These are phyloP conservation scores for Abrostola triplasia DNA, from an alignment of 2,888 invertebrate genomes.

Conservation along the genomic window DNA sequence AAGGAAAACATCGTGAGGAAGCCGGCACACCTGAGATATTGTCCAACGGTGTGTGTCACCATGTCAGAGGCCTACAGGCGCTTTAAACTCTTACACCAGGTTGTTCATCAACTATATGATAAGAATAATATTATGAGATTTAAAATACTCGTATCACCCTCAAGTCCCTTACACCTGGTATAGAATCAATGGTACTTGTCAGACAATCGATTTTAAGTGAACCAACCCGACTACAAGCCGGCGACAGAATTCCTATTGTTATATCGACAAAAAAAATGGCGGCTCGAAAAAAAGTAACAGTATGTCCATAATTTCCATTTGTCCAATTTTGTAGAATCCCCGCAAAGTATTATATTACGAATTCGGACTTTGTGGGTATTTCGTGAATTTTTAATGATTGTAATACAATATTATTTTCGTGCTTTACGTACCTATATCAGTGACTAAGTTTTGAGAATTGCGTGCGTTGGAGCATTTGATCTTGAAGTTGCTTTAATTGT, in stretches of 20 bases:
- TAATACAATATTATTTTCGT: constrained; percentile 38
- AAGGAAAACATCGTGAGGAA: no score
- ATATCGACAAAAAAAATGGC: constrained; percentile 21
- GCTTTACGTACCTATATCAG: neutral
- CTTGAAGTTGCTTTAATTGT: no score
- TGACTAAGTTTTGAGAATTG: constrained; percentile 20
- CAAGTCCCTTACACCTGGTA: constrained; percentile 6
- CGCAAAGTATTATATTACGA: constrained; percentile 43
- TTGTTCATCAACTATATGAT: no score
- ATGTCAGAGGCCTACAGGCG: no score
- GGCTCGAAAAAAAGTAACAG: constrained; percentile 54
- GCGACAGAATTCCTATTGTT: constrained; percentile 23
- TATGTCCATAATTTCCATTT: constrained; percentile 62
- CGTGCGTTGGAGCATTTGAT: neutral
- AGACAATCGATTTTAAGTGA: constrained; percentile 24
- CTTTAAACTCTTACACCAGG: no score
- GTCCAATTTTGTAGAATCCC: constrained; percentile 20
- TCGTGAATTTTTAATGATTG: constrained; percentile 47
- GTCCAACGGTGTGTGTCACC: no score
- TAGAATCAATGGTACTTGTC: neutral
- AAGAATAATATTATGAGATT: neutral
- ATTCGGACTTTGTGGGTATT: constrained; percentile 20
- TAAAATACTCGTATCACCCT: neutral
- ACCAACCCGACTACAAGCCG: constrained; percentile 4
- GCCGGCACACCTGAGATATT: no score